Evolutionary conservation across 2,113 vertebrate species (phyloP).

Genomic region (Corynorhinus townsendii): DNA sequence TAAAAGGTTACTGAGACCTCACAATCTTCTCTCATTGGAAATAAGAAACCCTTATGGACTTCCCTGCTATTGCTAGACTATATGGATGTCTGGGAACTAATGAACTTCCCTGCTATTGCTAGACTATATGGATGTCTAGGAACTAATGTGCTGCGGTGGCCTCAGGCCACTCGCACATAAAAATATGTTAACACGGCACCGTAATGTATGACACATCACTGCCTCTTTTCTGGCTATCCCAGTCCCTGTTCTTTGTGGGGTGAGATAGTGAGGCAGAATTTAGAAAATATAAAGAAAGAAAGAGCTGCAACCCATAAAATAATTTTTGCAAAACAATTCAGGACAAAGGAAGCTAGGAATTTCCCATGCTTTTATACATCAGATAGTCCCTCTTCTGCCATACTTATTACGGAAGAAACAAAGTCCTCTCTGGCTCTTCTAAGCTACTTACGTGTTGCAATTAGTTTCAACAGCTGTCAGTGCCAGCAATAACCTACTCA

Average conservation of each 20-base stretch:
- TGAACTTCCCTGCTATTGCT: neutral
- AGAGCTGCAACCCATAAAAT: neutral
- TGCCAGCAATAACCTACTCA: conserved; percentile 69
- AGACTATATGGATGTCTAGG: neutral
- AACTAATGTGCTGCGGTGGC: neutral
- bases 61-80: neutral
- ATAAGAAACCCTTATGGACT: neutral
- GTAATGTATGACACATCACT: neutral
- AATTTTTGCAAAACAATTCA: neutral
- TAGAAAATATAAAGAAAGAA: neutral
- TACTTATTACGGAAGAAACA: neutral
- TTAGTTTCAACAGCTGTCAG: neutral
- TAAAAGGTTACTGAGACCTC: neutral
- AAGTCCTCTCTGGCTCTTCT: neutral
- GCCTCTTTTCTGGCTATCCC: neutral
- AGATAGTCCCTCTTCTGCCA: neutral
- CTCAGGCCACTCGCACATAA: neutral
- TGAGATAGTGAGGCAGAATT: neutral
- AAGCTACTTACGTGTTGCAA: neutral
- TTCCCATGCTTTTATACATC: neutral
- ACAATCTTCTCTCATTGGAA: neutral
- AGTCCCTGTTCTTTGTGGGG: neutral
- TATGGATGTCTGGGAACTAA: neutral
- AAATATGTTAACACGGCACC: neutral
- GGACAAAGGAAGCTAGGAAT: neutral